Base-by-base conservation (phyloP, 2,797 vertebrate genomes). In the Nyctibius grandis region DNA sequence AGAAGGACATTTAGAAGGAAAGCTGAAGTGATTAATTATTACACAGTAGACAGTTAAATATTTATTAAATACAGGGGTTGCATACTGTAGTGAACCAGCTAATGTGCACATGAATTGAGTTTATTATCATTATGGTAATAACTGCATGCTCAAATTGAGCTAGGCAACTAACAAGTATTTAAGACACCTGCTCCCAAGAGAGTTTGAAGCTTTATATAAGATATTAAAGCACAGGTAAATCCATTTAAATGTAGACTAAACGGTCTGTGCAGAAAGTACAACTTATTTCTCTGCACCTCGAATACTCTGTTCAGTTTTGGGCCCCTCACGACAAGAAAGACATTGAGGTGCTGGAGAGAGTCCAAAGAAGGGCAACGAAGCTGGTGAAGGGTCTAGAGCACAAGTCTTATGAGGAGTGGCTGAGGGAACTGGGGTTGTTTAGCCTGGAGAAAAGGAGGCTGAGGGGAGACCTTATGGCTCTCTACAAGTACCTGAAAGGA, bases 1-100 rank as follows among this genome's bases (percentile, higher is more conserved):
- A 88, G 78, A 85, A 77, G n/a, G 53, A 18, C 53, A 45, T 88
- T 89, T 80, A 85, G 59, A 92, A 81, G 44, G 60, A 93, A 91
- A 85, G 60, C 33, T 82, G n/a, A 72, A 54, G 51, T 86, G 76
- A 93, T 95, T 95, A 92, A 96, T 92, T 94, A 94, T 96, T 96
- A 73, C 82, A 85, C 34, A 75, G 45, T 26, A 74, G 87, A 81
- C 67, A 90, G 72, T 93, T 84, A 94, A 96, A 91, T 91, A 96
- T 94, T 93, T 93, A 96, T 96, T 89, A 88, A 91, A 91, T 81
- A 84, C 26, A 47, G 68, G 10, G n/a, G 53, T 54, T 63, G 36
- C 19, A 73, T 34, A 31, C 34, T 63, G 61, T 51, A 78, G 51
- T 86, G 69, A 92, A 88, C 42, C 45, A 89, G 38, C 22, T 75